Evolutionary conservation across 2,888 invertebrate species (phyloP).

Genomic region (Pandemis cinnamomeana): DNA sequence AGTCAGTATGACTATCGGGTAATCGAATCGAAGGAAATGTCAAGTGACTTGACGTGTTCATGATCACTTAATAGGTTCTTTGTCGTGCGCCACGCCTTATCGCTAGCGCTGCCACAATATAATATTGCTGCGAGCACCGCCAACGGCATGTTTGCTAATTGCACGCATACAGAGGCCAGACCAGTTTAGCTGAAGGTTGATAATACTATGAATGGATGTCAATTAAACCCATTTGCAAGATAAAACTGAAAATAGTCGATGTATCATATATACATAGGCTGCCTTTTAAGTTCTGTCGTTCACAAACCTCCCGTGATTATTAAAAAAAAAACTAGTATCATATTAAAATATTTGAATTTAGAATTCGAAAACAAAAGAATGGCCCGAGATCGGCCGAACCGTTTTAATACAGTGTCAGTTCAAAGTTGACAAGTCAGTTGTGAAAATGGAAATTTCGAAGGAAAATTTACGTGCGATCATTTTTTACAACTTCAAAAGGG

Average conservation of each 20-base stretch:
- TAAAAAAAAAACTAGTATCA: no score
- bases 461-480: no score
- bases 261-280: no score
- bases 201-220: constrained; percentile 21
- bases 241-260: background rate
- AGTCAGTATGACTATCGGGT: constrained; percentile 60
- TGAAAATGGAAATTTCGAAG: no score
- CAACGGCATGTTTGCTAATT: constrained; percentile 20
- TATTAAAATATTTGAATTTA: no score
- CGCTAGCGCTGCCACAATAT: constrained; percentile 53
- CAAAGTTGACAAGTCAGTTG: no score
- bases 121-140: constrained; percentile 1
- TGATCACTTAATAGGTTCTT: constrained; percentile 79
- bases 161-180: constrained; percentile 6
- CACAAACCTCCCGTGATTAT: no score
- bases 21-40: constrained; percentile 81
- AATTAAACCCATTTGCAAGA: background rate
- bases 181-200: constrained; percentile 14
- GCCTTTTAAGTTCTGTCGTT: no score
- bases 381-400: no score
- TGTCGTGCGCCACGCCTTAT: constrained; percentile 79
- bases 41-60: constrained; percentile 70
- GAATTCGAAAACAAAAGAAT: no score
- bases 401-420: no score
- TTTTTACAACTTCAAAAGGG: no score